A percentile compares a stretch with the other conserved stretches of the same genome.
Conservation (phyloP, 2,113 vertebrate species). For the Peromyscus polionotus region DNA sequence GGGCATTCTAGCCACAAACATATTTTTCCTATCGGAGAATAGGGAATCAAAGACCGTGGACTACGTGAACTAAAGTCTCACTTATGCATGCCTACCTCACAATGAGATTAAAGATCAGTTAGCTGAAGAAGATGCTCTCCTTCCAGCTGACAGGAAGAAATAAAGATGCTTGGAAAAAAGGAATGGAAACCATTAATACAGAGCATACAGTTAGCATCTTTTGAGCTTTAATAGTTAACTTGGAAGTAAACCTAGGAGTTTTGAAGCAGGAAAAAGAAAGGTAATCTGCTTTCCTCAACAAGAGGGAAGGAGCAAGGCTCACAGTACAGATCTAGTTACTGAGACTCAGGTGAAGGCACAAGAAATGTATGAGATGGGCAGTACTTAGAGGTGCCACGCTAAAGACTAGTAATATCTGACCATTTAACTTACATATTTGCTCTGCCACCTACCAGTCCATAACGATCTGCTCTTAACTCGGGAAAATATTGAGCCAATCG, state of each 20-base stretch:
- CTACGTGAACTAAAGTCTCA: neutral
- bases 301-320: neutral
- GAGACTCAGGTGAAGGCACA: neutral
- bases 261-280: conserved; percentile 26
- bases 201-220: conserved; percentile 25
- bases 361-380: neutral
- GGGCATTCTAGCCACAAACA: conserved; percentile 33
- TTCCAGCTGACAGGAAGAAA: conserved; percentile 33
- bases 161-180: conserved; percentile 19
- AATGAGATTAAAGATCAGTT: conserved; percentile 10
- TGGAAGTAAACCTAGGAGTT: neutral
- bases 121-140: neutral
- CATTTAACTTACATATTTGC: neutral
- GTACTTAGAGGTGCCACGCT: neutral
- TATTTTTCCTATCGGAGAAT: conserved; percentile 38
- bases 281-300: neutral
- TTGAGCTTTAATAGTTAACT: neutral
- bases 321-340: neutral
- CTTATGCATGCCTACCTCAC: neutral
- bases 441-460: neutral
- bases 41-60: neutral
- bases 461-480: conserved; percentile 24
- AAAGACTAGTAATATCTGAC: neutral
- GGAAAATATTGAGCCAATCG: neutral
- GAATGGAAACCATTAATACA: neutral